phyloP scores from a whole-genome alignment of 2,888 invertebrate genomes.

The Drosophila dives region DNA sequence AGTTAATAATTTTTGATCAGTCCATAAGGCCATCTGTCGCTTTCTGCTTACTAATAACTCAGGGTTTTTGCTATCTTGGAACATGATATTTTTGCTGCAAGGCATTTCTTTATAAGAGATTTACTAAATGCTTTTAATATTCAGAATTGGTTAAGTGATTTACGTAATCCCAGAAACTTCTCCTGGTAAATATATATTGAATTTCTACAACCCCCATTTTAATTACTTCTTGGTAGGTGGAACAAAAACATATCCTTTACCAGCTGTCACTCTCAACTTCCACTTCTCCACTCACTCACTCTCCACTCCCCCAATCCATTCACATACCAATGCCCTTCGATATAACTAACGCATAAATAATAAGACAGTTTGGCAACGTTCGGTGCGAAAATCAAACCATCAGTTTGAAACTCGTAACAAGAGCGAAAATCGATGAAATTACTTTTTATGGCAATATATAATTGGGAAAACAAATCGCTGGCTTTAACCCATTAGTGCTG shows the following conservation, averaged over 20 bases:
- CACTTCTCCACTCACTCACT: background rate
- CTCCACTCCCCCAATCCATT: background rate
- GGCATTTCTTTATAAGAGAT: background rate
- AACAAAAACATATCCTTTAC: conserved; percentile 22
- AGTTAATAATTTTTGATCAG: background rate
- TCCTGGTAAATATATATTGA: conserved; percentile 15
- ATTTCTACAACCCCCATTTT: conserved; percentile 15
- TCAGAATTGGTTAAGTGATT: background rate
- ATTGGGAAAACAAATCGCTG: conserved; percentile 37
- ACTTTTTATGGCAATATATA: conserved; percentile 39
- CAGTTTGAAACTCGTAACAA: conserved; percentile 44
- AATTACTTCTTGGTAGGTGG: conserved; percentile 36
- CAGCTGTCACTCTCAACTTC: conserved; percentile 46
- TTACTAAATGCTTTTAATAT: background rate
- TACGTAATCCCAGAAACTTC: background rate
- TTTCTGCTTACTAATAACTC: background rate
- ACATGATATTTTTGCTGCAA: background rate
- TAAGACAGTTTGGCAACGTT: conserved; percentile 65
- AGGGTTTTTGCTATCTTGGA: background rate
- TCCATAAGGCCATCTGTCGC: background rate
- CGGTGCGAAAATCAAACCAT: conserved; percentile 39
- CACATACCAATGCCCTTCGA: background rate
- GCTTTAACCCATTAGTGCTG: conserved; percentile 58
- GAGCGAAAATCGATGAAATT: conserved; percentile 66
- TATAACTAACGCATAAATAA: conserved; percentile 71